Base-by-base conservation (phyloP, 2,888 invertebrate genomes). In the Macrophya annulata region DNA sequence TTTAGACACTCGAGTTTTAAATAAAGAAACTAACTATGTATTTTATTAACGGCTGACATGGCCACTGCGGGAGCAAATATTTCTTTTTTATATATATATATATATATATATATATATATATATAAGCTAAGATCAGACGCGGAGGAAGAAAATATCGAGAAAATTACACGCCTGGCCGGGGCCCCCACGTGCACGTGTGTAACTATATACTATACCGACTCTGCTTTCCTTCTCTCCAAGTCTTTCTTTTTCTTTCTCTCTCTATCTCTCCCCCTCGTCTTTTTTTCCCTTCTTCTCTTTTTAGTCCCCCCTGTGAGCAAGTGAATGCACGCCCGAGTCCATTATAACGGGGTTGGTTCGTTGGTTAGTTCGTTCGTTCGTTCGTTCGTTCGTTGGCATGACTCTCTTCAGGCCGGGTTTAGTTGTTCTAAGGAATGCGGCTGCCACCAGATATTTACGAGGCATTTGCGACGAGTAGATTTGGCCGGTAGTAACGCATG, bases 361-460 rank as follows among this genome's bases (percentile, higher is more conserved):
- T 71, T 71, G 37, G 71, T 71, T 40, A 15, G 71, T 17, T 71
- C 25, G 74, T 74, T 74, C 31, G 62, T 62, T 62, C 17, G 62
- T 62, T 37, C 21, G 40, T 40, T 40, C 31, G 71, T 72, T 72
- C 15, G 71, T 71, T 71, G 71, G 71, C 71, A 71, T 71, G 71
- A 40, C 37, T 76, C 25, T 76, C 21, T 21, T 71, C 31, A 48
- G 48, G 25, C 25, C 17, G n/a, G 17, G 43, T 76, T 71, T 76
- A 76, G 76, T 76, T 76, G 48, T 76, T 76, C 76, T 45, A 15
- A 48, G 76, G 76, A 76, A 76, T 76, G 76, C 76, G 76, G 76
- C 76, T 43, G 72, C 55, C 62, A 76, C 76, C 25, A 48, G 76
- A 76, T 76, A 76, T 76, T 76, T 76, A 76, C 76, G 76, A 76